These are phyloP conservation scores for Channa maculata DNA, from an alignment of 2,113 vertebrate genomes.

Conservation along the genomic window DNA sequence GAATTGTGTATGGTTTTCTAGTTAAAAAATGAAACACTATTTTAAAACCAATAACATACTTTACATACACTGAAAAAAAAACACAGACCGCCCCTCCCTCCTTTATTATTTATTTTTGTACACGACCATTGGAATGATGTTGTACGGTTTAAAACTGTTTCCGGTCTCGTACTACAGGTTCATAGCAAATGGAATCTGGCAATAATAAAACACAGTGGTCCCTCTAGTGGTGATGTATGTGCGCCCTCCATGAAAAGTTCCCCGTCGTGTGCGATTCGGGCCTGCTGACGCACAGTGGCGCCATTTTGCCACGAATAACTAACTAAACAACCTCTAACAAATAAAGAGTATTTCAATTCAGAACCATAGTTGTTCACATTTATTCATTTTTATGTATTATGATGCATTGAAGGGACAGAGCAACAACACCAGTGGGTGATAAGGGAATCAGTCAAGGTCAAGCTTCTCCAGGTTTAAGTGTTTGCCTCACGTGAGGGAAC, in stretches of 20 bases:
- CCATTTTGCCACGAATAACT: slow-evolving; percentile 11
- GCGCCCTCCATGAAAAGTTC: not conserved
- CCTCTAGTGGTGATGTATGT: not conserved
- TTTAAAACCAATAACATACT: too few relatives aligned
- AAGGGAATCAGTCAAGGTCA: slow-evolving; percentile 28
- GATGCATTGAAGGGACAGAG: not conserved
- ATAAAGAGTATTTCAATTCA: too few relatives aligned
- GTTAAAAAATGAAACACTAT: too few relatives aligned
- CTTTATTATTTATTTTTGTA: slow-evolving; percentile 10
- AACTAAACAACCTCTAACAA: too few relatives aligned
- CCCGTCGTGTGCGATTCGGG: slow-evolving; percentile 1
- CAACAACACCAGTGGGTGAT: not conserved
- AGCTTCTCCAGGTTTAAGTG: slow-evolving; percentile 16
- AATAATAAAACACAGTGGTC: not conserved
- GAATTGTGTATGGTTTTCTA: too few relatives aligned
- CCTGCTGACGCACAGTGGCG: slow-evolving; percentile 42
- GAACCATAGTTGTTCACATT: too few relatives aligned
- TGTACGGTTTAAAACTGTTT: slow-evolving; percentile 44
- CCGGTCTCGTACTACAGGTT: slow-evolving; percentile 37
- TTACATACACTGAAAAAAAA: not conserved
- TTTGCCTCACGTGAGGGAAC: slow-evolving; percentile 7
- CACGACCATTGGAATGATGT: slow-evolving; percentile 47
- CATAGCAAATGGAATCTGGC: not conserved
- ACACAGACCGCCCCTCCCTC: not conserved
- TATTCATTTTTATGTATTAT: too few relatives aligned